These are phyloP conservation scores for Lycaon pictus DNA, from an alignment of 2,113 vertebrate species.

Conservation along the genomic window DNA sequence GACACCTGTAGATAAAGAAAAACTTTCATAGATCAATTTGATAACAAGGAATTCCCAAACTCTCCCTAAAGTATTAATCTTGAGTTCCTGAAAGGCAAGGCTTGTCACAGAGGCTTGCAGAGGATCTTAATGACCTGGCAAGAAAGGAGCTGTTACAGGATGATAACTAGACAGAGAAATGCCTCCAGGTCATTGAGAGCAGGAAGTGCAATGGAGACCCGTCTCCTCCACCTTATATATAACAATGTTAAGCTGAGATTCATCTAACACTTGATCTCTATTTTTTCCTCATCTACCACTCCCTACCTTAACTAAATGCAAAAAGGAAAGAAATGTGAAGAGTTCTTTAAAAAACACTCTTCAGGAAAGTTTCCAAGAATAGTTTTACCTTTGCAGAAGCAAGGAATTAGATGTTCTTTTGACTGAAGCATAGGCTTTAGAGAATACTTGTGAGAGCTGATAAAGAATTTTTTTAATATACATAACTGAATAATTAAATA, in stretches of 20 bases:
- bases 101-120: conserved; percentile 64
- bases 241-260: conserved; percentile 37
- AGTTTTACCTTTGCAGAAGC: conserved; percentile 35
- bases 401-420: conserved; percentile 49
- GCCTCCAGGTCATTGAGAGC: not conserved
- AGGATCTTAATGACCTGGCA: conserved; percentile 73
- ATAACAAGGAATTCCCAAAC: conserved; percentile 71
- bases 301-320: conserved; percentile 24
- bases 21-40: conserved; percentile 50
- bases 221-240: not conserved
- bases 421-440: not conserved
- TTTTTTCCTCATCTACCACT: not conserved
- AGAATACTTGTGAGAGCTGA: not conserved
- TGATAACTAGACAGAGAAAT: conserved; percentile 63
- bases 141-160: conserved; percentile 41
- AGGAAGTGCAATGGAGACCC: not conserved
- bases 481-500: not conserved
- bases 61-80: conserved; percentile 69
- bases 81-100: conserved; percentile 70
- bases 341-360: not conserved
- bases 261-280: not conserved
- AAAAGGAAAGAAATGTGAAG: conserved; percentile 36
- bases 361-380: conserved; percentile 25
- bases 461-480: conserved; percentile 17
- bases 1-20: conserved; percentile 41